These are phyloP conservation scores for Polydrusus pterygomalis DNA, from an alignment of 2,888 invertebrate genomes.

Conservation along the genomic window DNA sequence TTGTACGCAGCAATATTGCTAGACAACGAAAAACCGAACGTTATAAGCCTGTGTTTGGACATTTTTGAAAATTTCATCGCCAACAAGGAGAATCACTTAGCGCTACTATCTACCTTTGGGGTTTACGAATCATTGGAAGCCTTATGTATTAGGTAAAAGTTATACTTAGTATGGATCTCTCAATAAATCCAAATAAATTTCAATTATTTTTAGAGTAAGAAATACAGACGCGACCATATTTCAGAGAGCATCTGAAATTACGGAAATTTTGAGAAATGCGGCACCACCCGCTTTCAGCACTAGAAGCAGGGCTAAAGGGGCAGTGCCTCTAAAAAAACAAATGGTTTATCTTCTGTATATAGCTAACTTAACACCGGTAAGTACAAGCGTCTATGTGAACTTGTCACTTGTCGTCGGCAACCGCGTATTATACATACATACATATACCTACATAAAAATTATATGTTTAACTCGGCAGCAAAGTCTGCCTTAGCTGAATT, in stretches of 20 bases:
- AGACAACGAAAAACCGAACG: conserved; percentile 58
- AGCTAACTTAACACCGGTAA: conserved; percentile 16
- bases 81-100: conserved; percentile 58
- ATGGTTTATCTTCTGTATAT: conserved; percentile 37
- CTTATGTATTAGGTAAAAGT: conserved; percentile 60
- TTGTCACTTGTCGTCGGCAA: too few species aligned
- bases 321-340: conserved; percentile 44
- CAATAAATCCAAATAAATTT: not conserved
- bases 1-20: conserved; percentile 61
- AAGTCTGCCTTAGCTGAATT: too few species aligned
- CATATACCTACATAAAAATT: too few species aligned
- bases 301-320: conserved; percentile 49
- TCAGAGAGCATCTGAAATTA: conserved; percentile 56
- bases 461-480: not conserved
- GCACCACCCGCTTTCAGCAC: conserved; percentile 55
- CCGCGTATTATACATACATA: too few species aligned
- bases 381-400: not conserved
- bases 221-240: conserved; percentile 54
- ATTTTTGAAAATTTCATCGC: conserved; percentile 61
- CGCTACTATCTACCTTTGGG: conserved; percentile 62
- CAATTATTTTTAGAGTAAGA: conserved; percentile 59
- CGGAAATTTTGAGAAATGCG: conserved; percentile 55
- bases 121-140: conserved; percentile 64
- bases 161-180: too few species aligned
- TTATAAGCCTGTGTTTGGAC: conserved; percentile 61